Conservation (phyloP, 2,888 invertebrate genomes). For the Pteria penguin region DNA sequence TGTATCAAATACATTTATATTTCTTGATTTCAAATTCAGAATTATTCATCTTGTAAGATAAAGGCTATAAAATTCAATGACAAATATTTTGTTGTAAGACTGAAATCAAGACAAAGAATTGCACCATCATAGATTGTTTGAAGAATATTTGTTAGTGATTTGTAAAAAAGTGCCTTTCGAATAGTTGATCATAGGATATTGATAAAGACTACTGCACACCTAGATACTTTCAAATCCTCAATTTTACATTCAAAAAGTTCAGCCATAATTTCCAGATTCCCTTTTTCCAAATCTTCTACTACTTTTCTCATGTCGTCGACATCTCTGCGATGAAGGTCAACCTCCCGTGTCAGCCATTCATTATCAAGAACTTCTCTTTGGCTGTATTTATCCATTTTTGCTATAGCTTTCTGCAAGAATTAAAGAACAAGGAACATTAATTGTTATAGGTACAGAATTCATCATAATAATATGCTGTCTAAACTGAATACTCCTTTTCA, state of each 20-base stretch:
- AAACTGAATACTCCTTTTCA: too few species aligned
- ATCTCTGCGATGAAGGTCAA: conserved; percentile 72
- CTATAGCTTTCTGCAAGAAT: conserved; percentile 77
- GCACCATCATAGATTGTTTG: background rate
- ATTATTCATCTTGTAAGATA: too few species aligned
- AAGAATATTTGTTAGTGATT: too few species aligned
- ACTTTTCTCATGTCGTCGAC: conserved; percentile 60
- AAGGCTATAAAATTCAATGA: too few species aligned
- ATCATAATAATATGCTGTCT: too few species aligned
- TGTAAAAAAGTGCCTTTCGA: too few species aligned
- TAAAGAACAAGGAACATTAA: background rate
- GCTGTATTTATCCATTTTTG: conserved; percentile 77
- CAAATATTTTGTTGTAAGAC: background rate
- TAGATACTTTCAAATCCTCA: conserved; percentile 78
- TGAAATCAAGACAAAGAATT: background rate
- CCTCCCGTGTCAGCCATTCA: conserved; percentile 79
- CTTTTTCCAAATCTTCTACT: conserved; percentile 74
- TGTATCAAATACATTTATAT: too few species aligned
- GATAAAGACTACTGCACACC: too few species aligned
- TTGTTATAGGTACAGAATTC: too few species aligned
- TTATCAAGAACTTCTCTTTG: conserved; percentile 79
- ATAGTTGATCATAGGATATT: background rate
- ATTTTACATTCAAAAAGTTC: conserved; percentile 78
- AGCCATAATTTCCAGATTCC: conserved; percentile 77
- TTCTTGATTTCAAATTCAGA: too few species aligned